Evolutionary conservation across 1,140 invertebrate genomes (phyloP), one percentile per base, ranked within the genome.

Genomic region (Ostrea denselamellosa): DNA sequence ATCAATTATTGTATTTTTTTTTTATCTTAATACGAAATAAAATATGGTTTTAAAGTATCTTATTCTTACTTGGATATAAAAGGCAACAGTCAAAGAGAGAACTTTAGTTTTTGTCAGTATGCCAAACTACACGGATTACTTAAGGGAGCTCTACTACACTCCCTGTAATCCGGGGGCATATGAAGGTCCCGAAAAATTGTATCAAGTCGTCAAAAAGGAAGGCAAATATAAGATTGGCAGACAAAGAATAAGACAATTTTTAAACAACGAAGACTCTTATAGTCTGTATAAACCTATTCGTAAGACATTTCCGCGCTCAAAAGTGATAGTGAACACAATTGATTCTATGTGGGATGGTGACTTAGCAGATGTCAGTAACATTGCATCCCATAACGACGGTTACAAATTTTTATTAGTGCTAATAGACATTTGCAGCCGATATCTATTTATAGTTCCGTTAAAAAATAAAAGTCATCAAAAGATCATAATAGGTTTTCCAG

Each of bases 311-410:
- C 83, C 83, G 8, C 83, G 83, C 12, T 85, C 54, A 8, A 85
- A 51, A 82, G 86, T 86, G 5, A n/a, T 87, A 9, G 83, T 85
- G 7, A 19, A 82, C 9, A 82, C 62, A 58, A 62, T 87, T 8
- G 83, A 89, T 68, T 85, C 82, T 58, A 68, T 87, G 44, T 87
- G 86, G 86, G 86, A 84, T 58, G 81, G 56, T 22, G 82, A 87
- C 14, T 53, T 87, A 68, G 53, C 71, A 0, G 83, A 87, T n/a
- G 87, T 87, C 12, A 34, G 12, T 14, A 87, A 87, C 22, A 58
- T 85, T 68, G 9, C 54, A 14, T 22, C 19, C 9, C 34, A 87
- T 19, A 84, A 87, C 34, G 58, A 62, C 10, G 83, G 58, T 7
- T 83, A 53, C 25, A 87, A 68, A 62, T 87, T 85, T 14, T 54